These are phyloP conservation scores for Platypus cylindrus DNA, from an alignment of 2,888 invertebrate species.

Conservation along the genomic window DNA sequence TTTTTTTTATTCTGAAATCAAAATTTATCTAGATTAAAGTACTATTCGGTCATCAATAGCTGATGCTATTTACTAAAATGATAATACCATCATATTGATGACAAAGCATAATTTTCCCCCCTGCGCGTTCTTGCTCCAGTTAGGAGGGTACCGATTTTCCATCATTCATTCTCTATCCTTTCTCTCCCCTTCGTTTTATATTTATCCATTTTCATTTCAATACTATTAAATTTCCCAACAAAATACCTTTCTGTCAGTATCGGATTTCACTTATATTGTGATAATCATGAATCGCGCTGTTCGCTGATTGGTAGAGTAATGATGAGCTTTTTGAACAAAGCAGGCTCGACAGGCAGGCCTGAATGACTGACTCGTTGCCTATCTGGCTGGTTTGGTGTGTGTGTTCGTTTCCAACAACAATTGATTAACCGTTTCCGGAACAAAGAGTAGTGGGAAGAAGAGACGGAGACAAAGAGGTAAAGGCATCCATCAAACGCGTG, in stretches of 20 bases:
- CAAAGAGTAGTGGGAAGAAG: slow-evolving; percentile 19
- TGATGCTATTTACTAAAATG: too few relatives aligned
- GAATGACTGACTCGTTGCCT: slow-evolving; percentile 25
- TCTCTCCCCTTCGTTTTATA: too few relatives aligned
- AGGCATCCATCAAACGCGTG: too few relatives aligned
- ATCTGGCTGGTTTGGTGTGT: slow-evolving; percentile 15
- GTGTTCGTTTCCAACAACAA: slow-evolving; percentile 27
- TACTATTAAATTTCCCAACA: slow-evolving; percentile 4
- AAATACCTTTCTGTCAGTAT: slow-evolving; percentile 15
- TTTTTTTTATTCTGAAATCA: too few relatives aligned
- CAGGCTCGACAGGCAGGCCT: not conserved
- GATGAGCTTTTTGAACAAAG: slow-evolving; percentile 22
- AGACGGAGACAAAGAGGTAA: not conserved
- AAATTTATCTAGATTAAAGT: too few relatives aligned
- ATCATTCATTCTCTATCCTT: too few relatives aligned
- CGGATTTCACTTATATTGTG: slow-evolving; percentile 18
- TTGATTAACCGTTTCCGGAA: slow-evolving; percentile 36
- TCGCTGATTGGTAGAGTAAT: slow-evolving; percentile 35
- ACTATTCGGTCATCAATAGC: too few relatives aligned
- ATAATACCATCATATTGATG: too few relatives aligned
- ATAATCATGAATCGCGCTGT: slow-evolving; percentile 16
- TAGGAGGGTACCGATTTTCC: too few relatives aligned
- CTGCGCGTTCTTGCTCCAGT: too few relatives aligned
- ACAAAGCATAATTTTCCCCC: too few relatives aligned
- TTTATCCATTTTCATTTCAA: not conserved